Evolutionary conservation across 2,113 vertebrate species (phyloP).

Genomic region (Elachura formosa): DNA sequence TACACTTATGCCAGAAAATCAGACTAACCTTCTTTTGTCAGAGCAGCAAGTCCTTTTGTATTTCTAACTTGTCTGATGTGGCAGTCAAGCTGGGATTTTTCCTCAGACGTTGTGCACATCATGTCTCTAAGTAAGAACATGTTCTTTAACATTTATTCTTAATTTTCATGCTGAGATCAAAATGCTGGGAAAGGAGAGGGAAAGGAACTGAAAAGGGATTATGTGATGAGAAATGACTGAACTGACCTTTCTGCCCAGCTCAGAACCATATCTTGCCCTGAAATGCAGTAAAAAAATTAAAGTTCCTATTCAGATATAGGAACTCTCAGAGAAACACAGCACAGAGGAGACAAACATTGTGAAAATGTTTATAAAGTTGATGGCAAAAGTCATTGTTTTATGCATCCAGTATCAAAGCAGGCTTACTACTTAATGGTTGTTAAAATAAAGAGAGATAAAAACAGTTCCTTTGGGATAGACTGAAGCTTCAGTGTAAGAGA

Average conservation of each 20-base stretch:
- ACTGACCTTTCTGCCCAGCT: neutral
- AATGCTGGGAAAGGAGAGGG: neutral
- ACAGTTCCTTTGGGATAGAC: neutral
- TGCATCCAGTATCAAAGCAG: neutral
- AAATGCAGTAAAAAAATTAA: neutral
- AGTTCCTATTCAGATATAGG: accelerated
- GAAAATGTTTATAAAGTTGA: neutral
- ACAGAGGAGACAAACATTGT: neutral
- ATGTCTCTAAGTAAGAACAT: neutral
- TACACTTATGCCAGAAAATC: neutral
- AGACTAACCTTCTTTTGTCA: neutral
- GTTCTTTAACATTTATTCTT: neutral
- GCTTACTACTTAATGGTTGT: neutral
- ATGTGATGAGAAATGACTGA: neutral
- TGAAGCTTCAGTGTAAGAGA: neutral
- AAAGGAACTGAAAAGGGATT: neutral
- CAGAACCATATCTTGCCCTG: neutral
- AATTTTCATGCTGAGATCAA: neutral
- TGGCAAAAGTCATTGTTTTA: neutral
- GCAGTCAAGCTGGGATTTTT: neutral
- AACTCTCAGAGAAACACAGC: neutral
- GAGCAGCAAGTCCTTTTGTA: neutral
- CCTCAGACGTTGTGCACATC: neutral
- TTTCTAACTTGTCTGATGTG: neutral
- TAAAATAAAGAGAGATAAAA: neutral